Evolutionary conservation across 2,888 invertebrate genomes (phyloP), one percentile per base, ranked within the genome.

Genomic region (Bellardia bayeri): DNA sequence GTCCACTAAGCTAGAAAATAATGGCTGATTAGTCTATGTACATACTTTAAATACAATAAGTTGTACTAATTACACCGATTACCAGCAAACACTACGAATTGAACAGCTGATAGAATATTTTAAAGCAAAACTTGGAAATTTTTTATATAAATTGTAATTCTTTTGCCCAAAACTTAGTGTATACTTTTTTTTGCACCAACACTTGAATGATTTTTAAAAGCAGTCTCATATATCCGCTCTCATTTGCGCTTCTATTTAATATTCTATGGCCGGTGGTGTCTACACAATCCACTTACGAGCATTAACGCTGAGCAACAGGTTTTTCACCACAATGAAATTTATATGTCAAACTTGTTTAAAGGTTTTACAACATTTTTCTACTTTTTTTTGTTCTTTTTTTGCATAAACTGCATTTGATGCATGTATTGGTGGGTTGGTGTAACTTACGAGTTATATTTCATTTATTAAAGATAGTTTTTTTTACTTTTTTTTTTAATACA

Each of bases 291-390:
- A 66, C 54, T 75, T 56, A 56, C 56, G 56, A 16, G 56, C 23
- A 30, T 76, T 40, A 75, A 83, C 76, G 76, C 66, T 63, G 49
- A 82, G 87, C 87, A 87, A 87, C 87, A 87, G 87, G 87, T 87
- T 87, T 87, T 85, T 79, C 66, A 82, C 79, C 86, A 86, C 78
- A 86, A 86, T 74, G 72, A 76, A 64, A 68, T 84, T 84, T 84
- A 78, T 85, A 85, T 87, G 85, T 87, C 82, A 83, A 85, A 85
- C 85, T 88, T 88, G 88, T 88, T 85, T 87, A 82, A 85, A 80
- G 82, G 85, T 87, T 85, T 82, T 88, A 83, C 85, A 71, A 83
- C 76, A 85, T 78, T 69, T 80, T 76, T 86, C 71, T 85, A 74
- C 82, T 68, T 82, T 56, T 78, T 64, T 68, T 51, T 58, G 23